Conservation (phyloP, 2,113 vertebrate genomes). For the Bambusicola thoracicus region DNA sequence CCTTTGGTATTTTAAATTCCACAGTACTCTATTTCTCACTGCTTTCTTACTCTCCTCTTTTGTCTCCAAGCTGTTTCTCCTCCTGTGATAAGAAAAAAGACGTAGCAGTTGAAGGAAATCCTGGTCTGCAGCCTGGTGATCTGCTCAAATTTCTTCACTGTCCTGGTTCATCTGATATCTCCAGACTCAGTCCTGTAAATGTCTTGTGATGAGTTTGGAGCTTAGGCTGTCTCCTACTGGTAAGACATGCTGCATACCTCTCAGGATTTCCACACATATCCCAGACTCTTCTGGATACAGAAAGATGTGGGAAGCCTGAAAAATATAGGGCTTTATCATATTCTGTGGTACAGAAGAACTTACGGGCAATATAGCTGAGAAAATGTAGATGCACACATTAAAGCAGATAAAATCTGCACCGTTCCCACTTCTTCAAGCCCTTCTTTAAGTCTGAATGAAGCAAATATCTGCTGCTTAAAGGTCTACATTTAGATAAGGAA, state of each 20-base stretch:
- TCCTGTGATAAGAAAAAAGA: background rate
- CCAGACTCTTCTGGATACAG: background rate
- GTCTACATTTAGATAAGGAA: background rate
- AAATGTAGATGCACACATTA: background rate
- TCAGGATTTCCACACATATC: background rate
- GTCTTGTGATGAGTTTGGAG: background rate
- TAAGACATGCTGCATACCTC: background rate
- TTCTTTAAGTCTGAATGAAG: background rate
- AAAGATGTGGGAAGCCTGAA: background rate
- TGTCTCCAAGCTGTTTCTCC: background rate
- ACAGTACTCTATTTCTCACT: background rate
- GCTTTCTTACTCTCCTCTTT: background rate
- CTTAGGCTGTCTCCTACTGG: background rate
- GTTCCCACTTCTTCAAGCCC: background rate
- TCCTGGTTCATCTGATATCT: background rate
- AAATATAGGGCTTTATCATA: rapidly evolving
- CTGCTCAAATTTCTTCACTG: background rate
- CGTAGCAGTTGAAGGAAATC: background rate
- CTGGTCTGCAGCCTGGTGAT: background rate
- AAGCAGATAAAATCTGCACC: background rate
- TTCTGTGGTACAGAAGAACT: background rate
- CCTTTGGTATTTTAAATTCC: conserved; percentile 28
- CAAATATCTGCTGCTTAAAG: background rate
- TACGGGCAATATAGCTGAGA: background rate
- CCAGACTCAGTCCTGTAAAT: background rate